Evolutionary conservation across 1,140 invertebrate genomes (phyloP), one percentile per base, ranked within the genome.

Genomic region (Hormaphis cornu): DNA sequence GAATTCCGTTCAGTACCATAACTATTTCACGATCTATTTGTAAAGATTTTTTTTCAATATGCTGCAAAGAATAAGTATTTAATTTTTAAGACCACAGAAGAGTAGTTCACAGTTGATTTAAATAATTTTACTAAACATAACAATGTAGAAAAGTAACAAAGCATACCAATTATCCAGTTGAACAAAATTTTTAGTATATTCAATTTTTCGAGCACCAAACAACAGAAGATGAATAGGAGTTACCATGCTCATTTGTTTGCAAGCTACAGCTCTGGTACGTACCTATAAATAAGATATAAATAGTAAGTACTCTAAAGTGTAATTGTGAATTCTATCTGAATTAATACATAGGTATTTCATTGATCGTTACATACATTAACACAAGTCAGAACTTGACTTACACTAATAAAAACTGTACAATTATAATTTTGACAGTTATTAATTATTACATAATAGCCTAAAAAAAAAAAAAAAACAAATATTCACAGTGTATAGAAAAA

Each of bases 161-260:
- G n/a, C 59, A 48, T 61, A 82, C 84, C 93, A 95, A 75, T 93
- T 91, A 78, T 96, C 93, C 3, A 96, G 74, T 24, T 87, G 83
- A 4, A 95, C 85, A 33, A 86, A 75, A 26, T 82, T 82, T 69
- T 90, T 86, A n/a, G 88, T 76, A 74, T 69, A 73, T 66, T 74
- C 73, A 2, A 95, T 87, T 81, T 91, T 93, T n/a, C 90, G 82
- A 33, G 86, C 87, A 5, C 89, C 95, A 80, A 98, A 98, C 7
- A 98, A 78, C 71, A 99, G 77, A 6, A 98, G 79, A 79, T 98
- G 95, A 70, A 98, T 78, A 0, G 96, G 94, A 2, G 93, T 87
- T 1, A 98, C 88, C 93, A 98, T 97, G 0, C 93, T 94, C 83
- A 96, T 90, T 80, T 97, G 93, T 77, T 98, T 98, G 78, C 94